A percentile compares a stretch with the other conserved stretches of the same genome.
Evolutionary conservation across 2,797 vertebrate species (phyloP).

Genomic region (Lemur catta): DNA sequence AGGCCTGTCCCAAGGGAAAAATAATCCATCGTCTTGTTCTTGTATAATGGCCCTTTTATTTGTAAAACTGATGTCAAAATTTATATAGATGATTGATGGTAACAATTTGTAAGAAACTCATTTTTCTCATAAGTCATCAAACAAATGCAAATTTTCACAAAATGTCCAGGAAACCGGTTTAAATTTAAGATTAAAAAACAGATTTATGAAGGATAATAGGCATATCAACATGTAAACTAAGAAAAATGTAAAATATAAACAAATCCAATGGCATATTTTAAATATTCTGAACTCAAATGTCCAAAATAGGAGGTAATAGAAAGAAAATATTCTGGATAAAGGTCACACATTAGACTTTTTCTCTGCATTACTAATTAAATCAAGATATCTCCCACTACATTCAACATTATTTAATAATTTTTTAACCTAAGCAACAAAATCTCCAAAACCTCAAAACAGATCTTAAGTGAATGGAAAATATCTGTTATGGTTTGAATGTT

Average conservation of each 20-base stretch:
- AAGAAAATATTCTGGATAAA: conserved; percentile 20
- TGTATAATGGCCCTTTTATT: neutral
- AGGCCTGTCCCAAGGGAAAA: neutral
- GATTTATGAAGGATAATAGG: conserved; percentile 22
- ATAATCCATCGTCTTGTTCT: neutral
- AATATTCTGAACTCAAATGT: conserved; percentile 36
- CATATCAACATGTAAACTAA: neutral
- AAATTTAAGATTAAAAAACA: conserved; percentile 37
- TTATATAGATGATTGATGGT: conserved; percentile 21
- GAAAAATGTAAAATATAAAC: conserved; percentile 6
- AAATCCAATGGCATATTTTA: conserved; percentile 1
- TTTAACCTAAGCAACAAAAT: conserved; percentile 16
- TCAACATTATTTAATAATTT: neutral
- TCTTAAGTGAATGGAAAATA: neutral
- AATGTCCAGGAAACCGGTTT: conserved; percentile 23
- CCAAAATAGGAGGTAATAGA: conserved; percentile 20
- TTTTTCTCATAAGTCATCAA: neutral
- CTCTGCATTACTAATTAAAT: neutral
- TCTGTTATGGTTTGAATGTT: neutral
- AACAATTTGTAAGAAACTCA: conserved; percentile 10
- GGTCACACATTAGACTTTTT: neutral
- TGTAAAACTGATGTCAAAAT: conserved; percentile 35
- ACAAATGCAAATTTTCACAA: conserved; percentile 18
- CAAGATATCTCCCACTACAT: neutral
- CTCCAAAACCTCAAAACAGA: neutral